Percentiles rank a stretch among this genome's conserved stretches.
Conservation (phyloP, 2,797 vertebrate genomes). For the Decapterus maruadsi region DNA sequence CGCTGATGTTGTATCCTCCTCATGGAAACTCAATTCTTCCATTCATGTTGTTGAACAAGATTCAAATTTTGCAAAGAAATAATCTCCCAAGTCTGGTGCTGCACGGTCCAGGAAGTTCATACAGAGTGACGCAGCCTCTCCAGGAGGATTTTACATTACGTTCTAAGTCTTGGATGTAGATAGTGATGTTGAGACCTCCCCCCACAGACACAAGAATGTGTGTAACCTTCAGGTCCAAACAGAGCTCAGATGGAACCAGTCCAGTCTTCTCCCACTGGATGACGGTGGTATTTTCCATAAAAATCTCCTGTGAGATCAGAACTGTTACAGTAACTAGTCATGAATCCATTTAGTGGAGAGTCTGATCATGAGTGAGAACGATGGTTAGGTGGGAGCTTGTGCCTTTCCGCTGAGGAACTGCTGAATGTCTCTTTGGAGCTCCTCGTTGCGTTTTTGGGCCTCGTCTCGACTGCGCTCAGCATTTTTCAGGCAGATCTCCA, state of each 20-base stretch:
- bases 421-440: slow-evolving; percentile 89
- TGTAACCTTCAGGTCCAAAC: slow-evolving; percentile 34
- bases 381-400: slow-evolving; percentile 56
- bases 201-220: slow-evolving; percentile 26
- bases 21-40: not conserved
- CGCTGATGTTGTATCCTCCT: not conserved
- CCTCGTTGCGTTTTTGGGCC: slow-evolving; percentile 85
- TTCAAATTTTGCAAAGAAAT: slow-evolving; percentile 1
- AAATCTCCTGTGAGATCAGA: slow-evolving; percentile 9
- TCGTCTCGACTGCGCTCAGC: slow-evolving; percentile 83
- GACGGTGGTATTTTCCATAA: slow-evolving; percentile 7
- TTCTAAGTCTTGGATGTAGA: slow-evolving; percentile 24
- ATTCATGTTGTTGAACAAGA: not conserved
- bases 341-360: slow-evolving; percentile 5
- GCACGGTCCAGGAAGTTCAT: slow-evolving; percentile 4
- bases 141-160: not conserved
- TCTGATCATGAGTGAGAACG: not conserved
- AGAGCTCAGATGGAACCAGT: slow-evolving; percentile 24
- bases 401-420: slow-evolving; percentile 68
- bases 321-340: slow-evolving; percentile 1
- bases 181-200: slow-evolving; percentile 6
- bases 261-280: not conserved
- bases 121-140: not conserved
- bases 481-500: slow-evolving; percentile 86
- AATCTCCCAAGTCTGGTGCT: slow-evolving; percentile 4